Evolutionary conservation across 2,888 invertebrate species (phyloP), one percentile per base, ranked within the genome.

Genomic region (Siphlonurus alternatus): DNA sequence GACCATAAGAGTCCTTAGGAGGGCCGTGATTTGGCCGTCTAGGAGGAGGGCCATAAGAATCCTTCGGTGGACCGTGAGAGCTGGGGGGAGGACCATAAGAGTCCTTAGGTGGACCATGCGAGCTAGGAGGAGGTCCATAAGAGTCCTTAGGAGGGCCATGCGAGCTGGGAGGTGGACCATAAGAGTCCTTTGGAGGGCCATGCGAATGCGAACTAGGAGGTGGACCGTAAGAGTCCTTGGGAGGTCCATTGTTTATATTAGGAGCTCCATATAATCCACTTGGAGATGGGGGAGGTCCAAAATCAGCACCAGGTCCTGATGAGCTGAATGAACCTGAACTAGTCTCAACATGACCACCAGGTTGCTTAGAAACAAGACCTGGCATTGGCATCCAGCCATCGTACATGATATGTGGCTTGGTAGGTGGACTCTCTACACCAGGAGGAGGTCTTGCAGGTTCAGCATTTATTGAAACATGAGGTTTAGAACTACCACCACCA

Each of bases 341-440:
- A 22, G 67, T 67, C 53, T 65, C 66, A 18, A 70, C 69, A 25
- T 75, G 69, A 69, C 72, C 71, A 23, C 63, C 62, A 3, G 66
- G 68, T 19, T 62, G 66, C 2, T 66, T 67, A 18, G 67, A 64
- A 1, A 70, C 68, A 1, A 86, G 81, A 0, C 89, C 88, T 7
- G 89, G 85, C 66, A 91, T 90, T 22, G 91, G 91, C 72, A 86
- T 88, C 91, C 91, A 91, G 24, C 91, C 91, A 69, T 91, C 91
- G 71, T 65, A 65, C 15, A 61, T 61, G 10, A 65, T 65, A 18
- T 51, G 59, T 5, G 65, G 65, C 10, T 64, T 64, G 0, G 64
- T 38, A 51, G 64, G 64, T 23, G 64, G 64, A 2, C 64, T 60
- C 19, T 64, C 59, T 2, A 61, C 53, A 22, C 66, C 66, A 19